Base-by-base conservation (phyloP, 1,140 invertebrate genomes). In the Rhysida immarginata region DNA sequence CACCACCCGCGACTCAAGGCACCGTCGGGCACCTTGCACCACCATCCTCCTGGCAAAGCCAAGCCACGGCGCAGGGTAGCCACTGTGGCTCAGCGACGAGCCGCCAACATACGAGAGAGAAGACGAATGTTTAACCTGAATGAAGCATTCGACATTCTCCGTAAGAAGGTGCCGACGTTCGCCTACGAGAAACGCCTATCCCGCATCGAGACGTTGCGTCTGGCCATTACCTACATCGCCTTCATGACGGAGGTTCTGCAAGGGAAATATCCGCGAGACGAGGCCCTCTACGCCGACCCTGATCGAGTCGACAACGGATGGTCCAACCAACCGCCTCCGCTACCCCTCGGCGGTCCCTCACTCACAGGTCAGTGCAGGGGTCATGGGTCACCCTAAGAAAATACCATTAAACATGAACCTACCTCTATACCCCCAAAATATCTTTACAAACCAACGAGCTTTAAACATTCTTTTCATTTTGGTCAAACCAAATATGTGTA, bases 161-260 rank as follows among this genome's bases (percentile, higher is more conserved):
- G 89, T 13, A 75, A 88, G 62, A 93, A 94, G 75, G 84, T 73
- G 26, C 96, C 96, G 23, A 99, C 96, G 1, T 99, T 99, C 69
- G 95, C 96, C 0, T 99, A 97, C 65, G 96, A 99, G 69, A 98
- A 98, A 68, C 78, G 96, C 0, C 77, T 99, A 0, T 98, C 95
- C 0, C 86, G 96, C 64, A 98, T 99, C 63, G 96, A 99, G 74
- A 98, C 96, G 0, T 74, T 99, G 0, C 80, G 94, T 0, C 72
- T 99, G 62, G 95, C 96, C 8, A 98, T 98, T 61, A 96, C 94
- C 11, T 99, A 99, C 71, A 99, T 99, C 61, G 85, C 87, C 29
- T 93, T 99, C 68, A 94, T 99, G 83, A 81, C 85, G 49, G 92
- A 97, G 66, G 72, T 97, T 13, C 73, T 95, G 5, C 45, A 56